Conservation (phyloP, 2,797 vertebrate species). For the Acanthurus leucopareius region DNA sequence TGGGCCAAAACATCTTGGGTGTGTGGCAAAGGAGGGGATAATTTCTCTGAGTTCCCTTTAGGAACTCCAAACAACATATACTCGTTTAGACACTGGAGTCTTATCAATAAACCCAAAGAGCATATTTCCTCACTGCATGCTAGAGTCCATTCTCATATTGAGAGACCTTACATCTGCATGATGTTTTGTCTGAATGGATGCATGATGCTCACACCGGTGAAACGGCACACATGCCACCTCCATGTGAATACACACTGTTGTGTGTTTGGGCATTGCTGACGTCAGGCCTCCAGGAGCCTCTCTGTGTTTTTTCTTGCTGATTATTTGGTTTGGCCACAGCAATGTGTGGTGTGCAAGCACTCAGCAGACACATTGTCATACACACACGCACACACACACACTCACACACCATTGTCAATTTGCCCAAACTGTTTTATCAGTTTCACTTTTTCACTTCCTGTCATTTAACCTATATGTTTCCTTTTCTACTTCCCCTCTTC, state of each 20-base stretch:
- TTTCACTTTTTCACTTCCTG: constrained; percentile 17
- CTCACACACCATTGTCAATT: constrained; percentile 40
- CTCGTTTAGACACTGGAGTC: background rate
- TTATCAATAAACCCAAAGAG: constrained; percentile 10
- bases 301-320: constrained; percentile 71
- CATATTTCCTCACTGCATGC: background rate
- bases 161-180: constrained; percentile 16
- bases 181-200: constrained; percentile 57
- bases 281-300: constrained; percentile 68
- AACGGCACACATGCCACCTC: constrained; percentile 77
- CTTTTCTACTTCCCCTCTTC: no score
- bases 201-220: constrained; percentile 53
- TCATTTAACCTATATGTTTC: background rate
- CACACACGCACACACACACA: constrained; percentile 57
- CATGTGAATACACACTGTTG: constrained; percentile 77
- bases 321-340: constrained; percentile 73
- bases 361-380: constrained; percentile 72
- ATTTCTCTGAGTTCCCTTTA: constrained; percentile 18
- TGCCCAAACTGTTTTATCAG: constrained; percentile 45
- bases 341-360: constrained; percentile 72
- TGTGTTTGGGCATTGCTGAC: constrained; percentile 73
- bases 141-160: background rate
- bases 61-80: constrained; percentile 18
- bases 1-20: constrained; percentile 50
- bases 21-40: constrained; percentile 25